phyloP scores from a whole-genome alignment of 2,113 vertebrate genomes.

The Labeo catla region DNA sequence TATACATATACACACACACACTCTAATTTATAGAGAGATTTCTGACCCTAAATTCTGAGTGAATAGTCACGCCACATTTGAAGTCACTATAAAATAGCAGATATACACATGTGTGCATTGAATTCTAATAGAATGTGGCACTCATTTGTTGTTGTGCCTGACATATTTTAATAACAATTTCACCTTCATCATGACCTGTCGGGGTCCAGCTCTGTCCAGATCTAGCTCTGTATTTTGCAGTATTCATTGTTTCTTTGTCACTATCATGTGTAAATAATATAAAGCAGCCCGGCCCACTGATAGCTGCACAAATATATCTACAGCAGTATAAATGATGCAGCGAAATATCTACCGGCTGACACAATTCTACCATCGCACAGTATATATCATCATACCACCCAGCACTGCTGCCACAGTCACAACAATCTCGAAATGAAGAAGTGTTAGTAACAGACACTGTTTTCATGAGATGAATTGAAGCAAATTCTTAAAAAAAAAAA shows the following conservation, averaged over 20 bases:
- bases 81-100: background rate
- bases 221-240: background rate
- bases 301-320: constrained; percentile 3
- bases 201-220: too few species aligned
- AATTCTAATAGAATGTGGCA: background rate
- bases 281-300: background rate
- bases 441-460: background rate
- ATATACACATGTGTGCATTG: background rate
- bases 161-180: background rate
- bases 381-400: background rate
- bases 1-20: background rate
- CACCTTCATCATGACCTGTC: background rate
- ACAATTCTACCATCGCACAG: background rate
- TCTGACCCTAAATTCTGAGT: background rate
- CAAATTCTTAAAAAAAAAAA: background rate
- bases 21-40: background rate
- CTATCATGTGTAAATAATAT: background rate
- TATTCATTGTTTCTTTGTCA: constrained; percentile 15
- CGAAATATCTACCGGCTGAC: background rate
- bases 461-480: background rate
- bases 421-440: background rate
- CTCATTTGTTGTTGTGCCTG: background rate
- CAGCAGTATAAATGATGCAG: background rate
- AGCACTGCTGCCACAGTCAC: background rate
- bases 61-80: background rate